phyloP scores from a whole-genome alignment of 1,140 invertebrate genomes.

The Lepidurus apus region DNA sequence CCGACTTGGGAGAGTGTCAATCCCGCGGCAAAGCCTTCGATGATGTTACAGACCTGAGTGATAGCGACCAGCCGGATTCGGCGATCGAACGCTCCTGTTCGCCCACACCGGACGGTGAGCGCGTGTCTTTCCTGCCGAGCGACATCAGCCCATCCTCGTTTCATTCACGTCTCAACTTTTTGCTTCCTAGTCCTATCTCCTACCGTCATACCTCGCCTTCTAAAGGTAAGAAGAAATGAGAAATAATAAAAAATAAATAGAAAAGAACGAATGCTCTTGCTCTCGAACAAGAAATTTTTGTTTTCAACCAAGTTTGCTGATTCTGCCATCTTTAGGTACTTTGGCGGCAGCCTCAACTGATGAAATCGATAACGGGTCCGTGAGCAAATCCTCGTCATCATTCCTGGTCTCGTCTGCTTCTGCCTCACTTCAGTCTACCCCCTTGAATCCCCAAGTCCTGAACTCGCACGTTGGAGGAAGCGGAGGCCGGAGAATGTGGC shows the following conservation, averaged over 20 bases:
- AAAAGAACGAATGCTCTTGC: neutral
- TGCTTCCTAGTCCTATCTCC: slow-evolving; percentile 11
- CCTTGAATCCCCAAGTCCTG: neutral
- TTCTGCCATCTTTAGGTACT: neutral
- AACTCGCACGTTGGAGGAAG: neutral
- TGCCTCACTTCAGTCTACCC: slow-evolving; percentile 9
- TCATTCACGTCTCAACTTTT: slow-evolving; percentile 3
- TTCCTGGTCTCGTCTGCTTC: neutral
- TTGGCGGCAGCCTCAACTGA: slow-evolving; percentile 30
- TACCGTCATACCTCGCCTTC: slow-evolving; percentile 19
- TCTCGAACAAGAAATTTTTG: neutral
- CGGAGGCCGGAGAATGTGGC: slow-evolving; percentile 42
- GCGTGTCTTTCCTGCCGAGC: slow-evolving; percentile 20
- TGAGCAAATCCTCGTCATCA: slow-evolving; percentile 18
- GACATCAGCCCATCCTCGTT: neutral
- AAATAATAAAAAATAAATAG: neutral
- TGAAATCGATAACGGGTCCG: neutral
- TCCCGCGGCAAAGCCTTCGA: slow-evolving; percentile 33
- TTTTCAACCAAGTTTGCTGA: no score
- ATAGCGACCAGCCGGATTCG: slow-evolving; percentile 48
- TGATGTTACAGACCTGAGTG: slow-evolving; percentile 43
- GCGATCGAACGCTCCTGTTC: slow-evolving; percentile 39
- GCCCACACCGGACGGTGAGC: slow-evolving; percentile 31
- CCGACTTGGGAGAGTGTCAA: slow-evolving; percentile 27
- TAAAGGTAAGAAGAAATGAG: neutral